These are phyloP conservation scores for Tolmerus cingulatus DNA, from an alignment of 2,888 invertebrate species.

Conservation along the genomic window DNA sequence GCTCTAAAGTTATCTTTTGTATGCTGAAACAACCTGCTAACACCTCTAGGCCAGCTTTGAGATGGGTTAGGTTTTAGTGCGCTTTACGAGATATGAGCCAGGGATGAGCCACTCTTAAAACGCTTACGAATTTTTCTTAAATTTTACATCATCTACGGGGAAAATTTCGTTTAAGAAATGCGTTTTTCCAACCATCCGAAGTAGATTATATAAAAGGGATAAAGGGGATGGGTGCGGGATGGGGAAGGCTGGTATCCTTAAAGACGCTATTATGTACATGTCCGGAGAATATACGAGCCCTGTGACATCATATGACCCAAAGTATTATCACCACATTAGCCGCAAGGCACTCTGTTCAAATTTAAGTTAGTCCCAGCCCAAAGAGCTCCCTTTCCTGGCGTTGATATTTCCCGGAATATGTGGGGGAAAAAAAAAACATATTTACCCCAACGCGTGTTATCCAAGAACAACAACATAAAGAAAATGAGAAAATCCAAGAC, in stretches of 20 bases:
- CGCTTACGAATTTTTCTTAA: not conserved
- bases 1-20: not conserved
- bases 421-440: not conserved
- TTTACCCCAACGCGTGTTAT: not conserved
- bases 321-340: constrained; percentile 26
- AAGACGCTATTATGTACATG: not conserved
- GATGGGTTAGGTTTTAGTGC: not conserved
- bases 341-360: not conserved
- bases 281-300: not conserved
- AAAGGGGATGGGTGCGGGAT: not conserved
- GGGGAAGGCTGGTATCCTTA: not conserved
- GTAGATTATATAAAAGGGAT: not conserved
- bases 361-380: constrained; percentile 3
- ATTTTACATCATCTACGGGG: not conserved
- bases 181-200: not conserved
- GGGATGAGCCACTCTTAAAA: not conserved
- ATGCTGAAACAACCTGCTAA: not conserved
- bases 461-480: not conserved
- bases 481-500: not conserved
- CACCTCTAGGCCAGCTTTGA: not conserved
- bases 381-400: not conserved
- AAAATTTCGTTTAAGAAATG: not conserved
- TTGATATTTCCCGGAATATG: not conserved
- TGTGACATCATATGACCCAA: constrained; percentile 6
- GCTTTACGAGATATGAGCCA: not conserved